phyloP scores from a whole-genome alignment of 2,888 invertebrate species.

The Lymantria monacha region DNA sequence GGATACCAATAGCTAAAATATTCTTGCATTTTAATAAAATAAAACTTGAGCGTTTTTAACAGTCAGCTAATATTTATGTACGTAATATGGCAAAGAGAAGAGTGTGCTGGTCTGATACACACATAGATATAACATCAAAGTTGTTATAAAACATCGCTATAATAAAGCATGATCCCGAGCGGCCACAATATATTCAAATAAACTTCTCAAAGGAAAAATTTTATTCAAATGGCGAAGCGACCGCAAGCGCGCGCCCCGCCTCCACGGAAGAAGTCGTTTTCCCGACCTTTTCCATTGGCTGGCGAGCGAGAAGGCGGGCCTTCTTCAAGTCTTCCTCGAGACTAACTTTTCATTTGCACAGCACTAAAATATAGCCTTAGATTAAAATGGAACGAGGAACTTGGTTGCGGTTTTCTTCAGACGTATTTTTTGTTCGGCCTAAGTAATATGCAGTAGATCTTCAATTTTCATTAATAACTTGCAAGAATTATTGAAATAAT shows the following conservation, averaged over 20 bases:
- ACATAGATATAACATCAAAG: slow-evolving; percentile 18
- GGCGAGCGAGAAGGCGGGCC: slow-evolving; percentile 65
- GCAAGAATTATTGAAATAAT: slow-evolving; percentile 1
- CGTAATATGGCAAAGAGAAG: background rate
- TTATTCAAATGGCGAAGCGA: slow-evolving; percentile 76
- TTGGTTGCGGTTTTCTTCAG: slow-evolving; percentile 70
- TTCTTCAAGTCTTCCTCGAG: slow-evolving; percentile 70
- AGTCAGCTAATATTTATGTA: background rate
- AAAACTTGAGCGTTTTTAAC: no score
- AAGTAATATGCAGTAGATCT: slow-evolving; percentile 47
- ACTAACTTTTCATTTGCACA: slow-evolving; percentile 81
- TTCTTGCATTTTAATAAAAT: no score
- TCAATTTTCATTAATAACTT: slow-evolving; percentile 38
- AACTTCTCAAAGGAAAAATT: slow-evolving; percentile 73
- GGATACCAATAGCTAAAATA: no score
- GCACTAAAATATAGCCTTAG: slow-evolving; percentile 75
- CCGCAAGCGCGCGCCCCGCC: slow-evolving; percentile 72
- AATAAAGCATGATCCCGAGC: slow-evolving; percentile 34
- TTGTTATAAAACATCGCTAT: slow-evolving; percentile 27
- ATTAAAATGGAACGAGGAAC: slow-evolving; percentile 73
- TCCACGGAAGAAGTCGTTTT: slow-evolving; percentile 76
- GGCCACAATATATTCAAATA: slow-evolving; percentile 70
- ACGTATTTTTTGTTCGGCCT: slow-evolving; percentile 54
- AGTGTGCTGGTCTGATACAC: background rate
- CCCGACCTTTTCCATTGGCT: slow-evolving; percentile 79